A percentile compares a stretch with the other conserved stretches of the same genome.
Conservation (phyloP, 35 echinoderm and acorn worm genomes). For the Nesometra sesokonis region DNA sequence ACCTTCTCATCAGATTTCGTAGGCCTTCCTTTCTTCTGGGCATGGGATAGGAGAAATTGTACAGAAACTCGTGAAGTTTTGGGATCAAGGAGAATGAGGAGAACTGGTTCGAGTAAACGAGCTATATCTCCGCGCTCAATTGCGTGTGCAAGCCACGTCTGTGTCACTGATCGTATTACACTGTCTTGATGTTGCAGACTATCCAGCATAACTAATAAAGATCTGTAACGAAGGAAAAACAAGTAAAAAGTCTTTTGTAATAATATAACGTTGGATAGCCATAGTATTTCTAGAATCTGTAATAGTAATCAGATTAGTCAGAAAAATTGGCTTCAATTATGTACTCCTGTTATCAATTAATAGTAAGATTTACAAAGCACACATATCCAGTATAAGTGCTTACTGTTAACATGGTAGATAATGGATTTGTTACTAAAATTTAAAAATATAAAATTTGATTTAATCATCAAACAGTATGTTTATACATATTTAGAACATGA, state of each 20-base stretch:
- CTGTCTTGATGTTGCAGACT: slow-evolving; percentile 82
- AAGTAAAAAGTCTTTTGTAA: not conserved
- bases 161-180: slow-evolving; percentile 67
- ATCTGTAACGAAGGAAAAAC: slow-evolving; percentile 32
- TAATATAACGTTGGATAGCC: no score
- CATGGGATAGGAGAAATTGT: slow-evolving; percentile 57
- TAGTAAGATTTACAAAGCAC: no score
- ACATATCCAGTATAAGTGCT: no score
- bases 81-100: slow-evolving; percentile 82
- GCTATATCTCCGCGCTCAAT: slow-evolving; percentile 93
- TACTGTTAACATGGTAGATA: no score
- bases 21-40: slow-evolving; percentile 27
- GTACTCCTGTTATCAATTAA: no score
- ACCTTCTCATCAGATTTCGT: slow-evolving; percentile 25
- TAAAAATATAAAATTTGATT: no score
- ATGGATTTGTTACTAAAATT: no score
- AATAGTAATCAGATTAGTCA: no score
- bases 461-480: no score
- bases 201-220: slow-evolving; percentile 81
- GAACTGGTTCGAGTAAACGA: slow-evolving; percentile 78
- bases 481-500: no score
- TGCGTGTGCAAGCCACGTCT: slow-evolving; percentile 86
- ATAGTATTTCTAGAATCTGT: no score
- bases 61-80: slow-evolving; percentile 87
- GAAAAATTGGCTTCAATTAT: no score